Conservation (phyloP, 2,888 invertebrate species). For the Mythimna impura region DNA sequence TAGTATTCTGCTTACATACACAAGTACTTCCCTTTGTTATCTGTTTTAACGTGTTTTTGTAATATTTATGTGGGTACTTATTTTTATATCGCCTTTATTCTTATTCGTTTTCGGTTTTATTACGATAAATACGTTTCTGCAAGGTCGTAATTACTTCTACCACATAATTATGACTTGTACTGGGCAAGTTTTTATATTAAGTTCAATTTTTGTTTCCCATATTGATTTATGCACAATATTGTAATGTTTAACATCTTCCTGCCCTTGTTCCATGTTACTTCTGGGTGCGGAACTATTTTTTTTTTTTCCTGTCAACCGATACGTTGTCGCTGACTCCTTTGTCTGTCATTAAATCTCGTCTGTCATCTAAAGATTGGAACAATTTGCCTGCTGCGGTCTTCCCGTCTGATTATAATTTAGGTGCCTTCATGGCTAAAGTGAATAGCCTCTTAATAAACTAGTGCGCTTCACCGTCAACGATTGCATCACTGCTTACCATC, state of each 20-base stretch:
- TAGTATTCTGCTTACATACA: conserved; percentile 59
- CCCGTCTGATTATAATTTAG: too few relatives aligned
- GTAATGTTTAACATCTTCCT: neutral
- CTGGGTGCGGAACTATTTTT: neutral
- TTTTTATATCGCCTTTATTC: conserved; percentile 19
- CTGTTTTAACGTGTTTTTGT: conserved; percentile 26
- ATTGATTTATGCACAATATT: too few relatives aligned
- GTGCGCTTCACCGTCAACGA: too few relatives aligned
- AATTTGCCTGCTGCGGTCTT: too few relatives aligned
- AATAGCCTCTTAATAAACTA: too few relatives aligned
- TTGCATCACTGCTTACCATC: too few relatives aligned
- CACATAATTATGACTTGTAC: too few relatives aligned
- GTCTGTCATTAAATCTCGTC: too few relatives aligned
- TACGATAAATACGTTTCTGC: neutral
- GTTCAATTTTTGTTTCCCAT: too few relatives aligned
- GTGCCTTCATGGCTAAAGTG: too few relatives aligned
- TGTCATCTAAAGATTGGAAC: too few relatives aligned
- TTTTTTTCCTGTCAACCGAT: neutral
- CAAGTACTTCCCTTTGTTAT: conserved; percentile 42
- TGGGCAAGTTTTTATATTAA: too few relatives aligned
- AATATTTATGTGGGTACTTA: conserved; percentile 43
- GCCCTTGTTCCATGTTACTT: neutral
- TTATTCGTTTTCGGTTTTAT: conserved; percentile 27
- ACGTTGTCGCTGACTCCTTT: neutral
- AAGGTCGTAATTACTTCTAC: neutral